Evolutionary conservation across 2,797 vertebrate species (phyloP), one percentile per base, ranked within the genome.

Genomic region (Melanotaenia maccullochi): DNA sequence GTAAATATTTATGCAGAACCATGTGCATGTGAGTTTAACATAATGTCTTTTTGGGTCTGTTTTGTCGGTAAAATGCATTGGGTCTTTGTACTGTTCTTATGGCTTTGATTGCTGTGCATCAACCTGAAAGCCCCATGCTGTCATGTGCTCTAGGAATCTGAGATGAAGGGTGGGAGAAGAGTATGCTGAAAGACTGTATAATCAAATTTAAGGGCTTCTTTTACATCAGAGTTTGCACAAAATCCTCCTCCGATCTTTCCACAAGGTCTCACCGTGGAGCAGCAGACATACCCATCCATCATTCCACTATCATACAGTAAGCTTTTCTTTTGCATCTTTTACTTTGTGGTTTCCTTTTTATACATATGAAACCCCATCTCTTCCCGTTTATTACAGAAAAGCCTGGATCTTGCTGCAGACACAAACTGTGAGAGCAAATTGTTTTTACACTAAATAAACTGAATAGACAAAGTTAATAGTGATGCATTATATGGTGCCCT

Each of bases 221-320:
- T 40, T 28, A 35, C 52, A 72, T 71, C 42, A 42, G 4, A 75
- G 64, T 65, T 65, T 58, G 22, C 22, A 14, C 33, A 51, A 61
- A 65, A 40, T 75, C 78, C 71, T 65, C 49, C 1, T 1, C 6
- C 40, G 62, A 79, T 65, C 66, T 73, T 84, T 81, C 71, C 73
- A 81, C 60, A 79, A 60, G 30, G 68, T 55, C 57, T 76, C 25
- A 60, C 68, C 47, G 35, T 30, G 47, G 55, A 78, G 63, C 22
- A 58, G 63, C 55, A 60, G 71, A 83, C 28, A 64, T 78, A 79
- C 64, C 76, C 77, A 87, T 81, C 81, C 72, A 86, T 72, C 25
- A 28, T 60, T 42, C 67, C 35, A 61, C 58, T 49, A 3, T 57
- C 55, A 36, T 56, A 18, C 42, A 18, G 47, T 55, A 56, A 47